phyloP scores from a whole-genome alignment of 2,113 vertebrate species.

The Quiscalus mexicanus region DNA sequence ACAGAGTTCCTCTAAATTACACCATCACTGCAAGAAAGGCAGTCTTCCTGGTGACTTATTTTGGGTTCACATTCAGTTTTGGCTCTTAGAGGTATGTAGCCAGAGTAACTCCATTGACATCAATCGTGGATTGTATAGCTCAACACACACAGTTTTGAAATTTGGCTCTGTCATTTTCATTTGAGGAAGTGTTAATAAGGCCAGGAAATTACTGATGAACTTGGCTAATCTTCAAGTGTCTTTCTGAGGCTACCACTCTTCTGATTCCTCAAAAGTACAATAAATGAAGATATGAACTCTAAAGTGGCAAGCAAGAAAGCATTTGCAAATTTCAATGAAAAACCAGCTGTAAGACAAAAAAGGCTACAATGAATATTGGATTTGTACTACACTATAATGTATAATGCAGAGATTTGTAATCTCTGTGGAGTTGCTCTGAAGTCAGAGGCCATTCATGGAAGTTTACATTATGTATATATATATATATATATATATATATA shows the following conservation, averaged over 20 bases:
- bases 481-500: too few species aligned
- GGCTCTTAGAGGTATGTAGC: not conserved
- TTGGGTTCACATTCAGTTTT: not conserved
- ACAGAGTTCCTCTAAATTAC: not conserved
- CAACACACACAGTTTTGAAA: not conserved
- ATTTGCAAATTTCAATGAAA: not conserved
- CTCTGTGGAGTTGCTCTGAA: not conserved
- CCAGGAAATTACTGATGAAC: not conserved
- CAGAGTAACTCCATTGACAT: not conserved
- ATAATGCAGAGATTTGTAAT: not conserved
- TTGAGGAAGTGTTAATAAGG: not conserved
- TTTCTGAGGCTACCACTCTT: not conserved
- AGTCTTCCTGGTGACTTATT: not conserved
- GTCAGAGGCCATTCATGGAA: not conserved
- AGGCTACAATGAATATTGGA: not conserved
- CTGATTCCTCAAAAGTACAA: not conserved
- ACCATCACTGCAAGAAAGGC: not conserved
- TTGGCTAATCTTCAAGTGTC: not conserved
- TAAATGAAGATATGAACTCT: not conserved
- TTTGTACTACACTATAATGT: not conserved
- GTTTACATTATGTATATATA: not conserved
- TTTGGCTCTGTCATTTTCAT: not conserved
- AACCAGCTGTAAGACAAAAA: not conserved
- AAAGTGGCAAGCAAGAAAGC: not conserved
- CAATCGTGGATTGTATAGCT: not conserved